Base-by-base conservation (phyloP, 35 echinoderm and acorn worm genomes). In the Ophiothrix spiculata region DNA sequence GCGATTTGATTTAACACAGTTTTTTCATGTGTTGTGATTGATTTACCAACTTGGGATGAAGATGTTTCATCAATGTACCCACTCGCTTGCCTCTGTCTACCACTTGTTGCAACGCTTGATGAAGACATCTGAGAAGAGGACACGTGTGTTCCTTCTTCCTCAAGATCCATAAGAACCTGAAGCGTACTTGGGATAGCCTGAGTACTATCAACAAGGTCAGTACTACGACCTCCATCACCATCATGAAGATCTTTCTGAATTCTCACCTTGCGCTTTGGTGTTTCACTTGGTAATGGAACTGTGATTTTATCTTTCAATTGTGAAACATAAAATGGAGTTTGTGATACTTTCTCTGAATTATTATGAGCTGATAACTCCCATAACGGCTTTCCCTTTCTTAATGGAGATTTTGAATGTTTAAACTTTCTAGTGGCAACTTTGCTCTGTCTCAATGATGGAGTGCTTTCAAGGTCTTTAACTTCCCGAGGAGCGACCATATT, bases 1-100 rank as follows among this genome's bases (percentile, higher is more conserved):
- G 84, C 73, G 1, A 92, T 39, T 0, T 87, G 46, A 17, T 81
- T n/a, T 16, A 92, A 56, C 25, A 92, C n/a, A 29, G n/a, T 38
- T 12, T 42, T 63, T 31, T 90, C 75, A 35, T 90, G 64, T 0
- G 85, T 35, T 23, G 15, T 64, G 16, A 84, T 32, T 6, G 19
- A 25, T 49, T 35, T 32, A 1, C 33, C 35, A 36, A 12, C 60
- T 28, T 25, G 60, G 1, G 25, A 69, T n/a, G 60, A 25, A 69
- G 6, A 4, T 69, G 8, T 6, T 6, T 28, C 60, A 49, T 49
- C 42, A 25, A 69, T 4, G 25, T 25, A 69, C 3, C 60, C 60
- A 69, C 8, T 69, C 1, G 60, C 6, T n/a, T n/a, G n/a, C 45
- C 45, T 54, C 8, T 21, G 8, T 8, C 21, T 21, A 54, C 45